Percentiles rank a stretch among this genome's conserved stretches.
phyloP scores from a whole-genome alignment of 2,888 invertebrate species.

The Asteroscopus sphinx region DNA sequence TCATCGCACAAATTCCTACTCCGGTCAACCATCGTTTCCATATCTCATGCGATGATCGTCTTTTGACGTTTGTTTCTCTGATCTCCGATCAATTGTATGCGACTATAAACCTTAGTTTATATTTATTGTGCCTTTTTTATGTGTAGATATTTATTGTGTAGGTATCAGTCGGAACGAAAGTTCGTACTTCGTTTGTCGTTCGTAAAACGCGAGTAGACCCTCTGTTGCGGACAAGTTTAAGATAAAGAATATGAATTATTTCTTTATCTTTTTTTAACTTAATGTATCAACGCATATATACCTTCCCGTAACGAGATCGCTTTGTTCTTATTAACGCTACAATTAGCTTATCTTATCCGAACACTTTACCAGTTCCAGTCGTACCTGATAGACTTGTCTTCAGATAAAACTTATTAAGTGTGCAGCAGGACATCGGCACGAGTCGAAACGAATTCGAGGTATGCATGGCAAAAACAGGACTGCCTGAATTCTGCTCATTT shows the following conservation, averaged over 20 bases:
- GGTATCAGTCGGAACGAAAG: too few relatives aligned
- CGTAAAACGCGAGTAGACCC: too few relatives aligned
- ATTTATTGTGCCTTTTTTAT: too few relatives aligned
- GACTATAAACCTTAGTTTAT: too few relatives aligned
- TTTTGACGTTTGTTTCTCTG: too few relatives aligned
- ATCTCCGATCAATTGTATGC: too few relatives aligned
- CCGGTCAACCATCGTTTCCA: too few relatives aligned
- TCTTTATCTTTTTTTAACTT: conserved; percentile 35
- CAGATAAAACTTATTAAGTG: conserved; percentile 59
- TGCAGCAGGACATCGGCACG: conserved; percentile 55
- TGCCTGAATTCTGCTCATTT: conserved; percentile 68
- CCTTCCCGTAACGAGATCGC: conserved; percentile 23
- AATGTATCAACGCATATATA: conserved; percentile 20
- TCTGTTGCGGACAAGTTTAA: conserved; percentile 6
- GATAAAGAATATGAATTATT: conserved; percentile 13
- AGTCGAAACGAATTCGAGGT: conserved; percentile 53
- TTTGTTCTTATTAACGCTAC: conserved; percentile 31
- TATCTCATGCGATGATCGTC: too few relatives aligned
- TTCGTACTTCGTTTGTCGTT: too few relatives aligned
- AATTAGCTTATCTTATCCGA: conserved; percentile 38
- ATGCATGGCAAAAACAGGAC: conserved; percentile 62
- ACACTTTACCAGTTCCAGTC: conserved; percentile 26
- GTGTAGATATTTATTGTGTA: too few relatives aligned
- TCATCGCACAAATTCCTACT: too few relatives aligned
- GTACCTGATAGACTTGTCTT: conserved; percentile 43